Conservation (phyloP, 2,113 vertebrate species). For the Eulemur rufifrons region DNA sequence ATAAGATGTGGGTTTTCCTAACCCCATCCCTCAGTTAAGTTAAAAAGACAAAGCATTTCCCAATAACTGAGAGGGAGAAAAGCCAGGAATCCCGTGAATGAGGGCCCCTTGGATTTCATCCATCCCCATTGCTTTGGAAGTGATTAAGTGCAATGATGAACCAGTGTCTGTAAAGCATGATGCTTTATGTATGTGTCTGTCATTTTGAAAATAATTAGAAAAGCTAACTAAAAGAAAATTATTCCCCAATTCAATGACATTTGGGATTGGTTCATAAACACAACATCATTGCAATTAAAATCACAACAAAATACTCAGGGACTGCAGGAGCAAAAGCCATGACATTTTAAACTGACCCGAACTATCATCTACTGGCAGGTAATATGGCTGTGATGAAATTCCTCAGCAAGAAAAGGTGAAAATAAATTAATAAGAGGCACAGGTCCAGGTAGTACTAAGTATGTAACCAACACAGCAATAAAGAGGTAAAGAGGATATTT, state of each 20-base stretch:
- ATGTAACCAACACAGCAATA: background rate
- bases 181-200: background rate
- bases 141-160: conserved; percentile 3
- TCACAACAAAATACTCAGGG: background rate
- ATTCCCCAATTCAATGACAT: background rate
- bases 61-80: conserved; percentile 16
- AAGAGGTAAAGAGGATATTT: background rate
- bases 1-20: background rate
- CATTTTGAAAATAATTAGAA: conserved; percentile 18
- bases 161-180: background rate
- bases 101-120: conserved; percentile 1
- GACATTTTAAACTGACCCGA: background rate
- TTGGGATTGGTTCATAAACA: background rate
- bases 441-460: background rate
- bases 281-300: background rate
- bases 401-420: background rate
- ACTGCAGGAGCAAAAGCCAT: background rate
- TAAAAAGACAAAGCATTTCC: conserved; percentile 23
- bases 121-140: background rate
- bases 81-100: conserved; percentile 19
- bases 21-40: background rate
- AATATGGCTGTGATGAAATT: background rate
- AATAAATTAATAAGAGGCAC: background rate
- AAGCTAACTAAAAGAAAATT: conserved; percentile 19
- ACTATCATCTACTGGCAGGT: background rate